Base-by-base conservation (phyloP, 2,113 vertebrate species). In the Chunga burmeisteri region DNA sequence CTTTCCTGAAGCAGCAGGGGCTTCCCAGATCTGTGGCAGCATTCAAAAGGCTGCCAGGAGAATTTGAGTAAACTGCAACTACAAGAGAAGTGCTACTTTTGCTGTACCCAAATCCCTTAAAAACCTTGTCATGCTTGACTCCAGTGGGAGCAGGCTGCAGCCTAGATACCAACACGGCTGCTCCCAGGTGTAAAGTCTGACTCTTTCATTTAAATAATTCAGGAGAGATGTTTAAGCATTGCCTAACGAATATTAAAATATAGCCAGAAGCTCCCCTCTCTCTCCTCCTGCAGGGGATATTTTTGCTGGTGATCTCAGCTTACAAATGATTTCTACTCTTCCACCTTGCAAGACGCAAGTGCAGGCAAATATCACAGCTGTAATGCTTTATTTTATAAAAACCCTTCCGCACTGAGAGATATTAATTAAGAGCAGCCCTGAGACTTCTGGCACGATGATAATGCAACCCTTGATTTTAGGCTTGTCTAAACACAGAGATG, bases 401-500 rank as follows among this genome's bases (percentile, higher is more conserved):
- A 74, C 47, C 68, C 92, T 87, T 10, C 8, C 4, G 15, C 75
- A 59, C 62, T 53, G 53, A 94, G 71, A 82, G 42, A 88, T 77
- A 80, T 70, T 96, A 95, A 92, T 84, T 95, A 95, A 90, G 55
- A 86, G 67, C 49, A 93, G 88, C 67, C 70, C 83, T 96, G 5
- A 3, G 94, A 97, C 70, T 95, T 92, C 81, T 95, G 61, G 78
- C 90, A 95, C 1, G 4, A 91, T 49, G 42, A 74, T 79, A 97
- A 82, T 25, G 36, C 74, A 93, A 47, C 56, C 53, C 77, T 93
- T 88, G 81, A 90, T 88, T 96, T 83, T 80, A 95, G 95, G 55
- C 87, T 94, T 96, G 74, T 94, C 87, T 94, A 89, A 95, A 91
- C 58, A 93, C 40, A 94, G 84, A 78, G 61, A 55, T 82, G 49